These are phyloP conservation scores for Drusus annulatus DNA, from an alignment of 1,140 invertebrate species.

Conservation along the genomic window DNA sequence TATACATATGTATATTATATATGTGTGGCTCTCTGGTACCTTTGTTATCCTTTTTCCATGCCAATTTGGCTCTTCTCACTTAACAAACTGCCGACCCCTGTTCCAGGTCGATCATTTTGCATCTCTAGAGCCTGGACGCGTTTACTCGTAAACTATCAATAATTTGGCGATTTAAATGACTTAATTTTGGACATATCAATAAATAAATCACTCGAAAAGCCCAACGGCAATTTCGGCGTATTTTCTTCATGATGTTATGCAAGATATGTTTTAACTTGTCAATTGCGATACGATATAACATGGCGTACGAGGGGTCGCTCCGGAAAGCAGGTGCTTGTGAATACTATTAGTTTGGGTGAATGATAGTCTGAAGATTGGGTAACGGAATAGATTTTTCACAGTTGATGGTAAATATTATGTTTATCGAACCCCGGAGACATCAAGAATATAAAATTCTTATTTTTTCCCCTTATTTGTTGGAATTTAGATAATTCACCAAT, in stretches of 20 bases:
- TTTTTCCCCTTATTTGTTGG: too few relatives aligned
- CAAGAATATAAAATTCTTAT: too few relatives aligned
- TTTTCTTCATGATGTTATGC: slow-evolving; percentile 7
- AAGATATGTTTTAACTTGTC: neutral
- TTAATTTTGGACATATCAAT: neutral
- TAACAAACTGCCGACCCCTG: too few relatives aligned
- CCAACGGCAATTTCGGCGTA: slow-evolving; percentile 16
- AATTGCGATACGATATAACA: neutral
- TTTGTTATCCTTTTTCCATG: too few relatives aligned
- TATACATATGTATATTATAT: too few relatives aligned
- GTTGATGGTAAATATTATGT: too few relatives aligned
- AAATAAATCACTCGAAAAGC: slow-evolving; percentile 9
- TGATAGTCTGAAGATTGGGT: neutral
- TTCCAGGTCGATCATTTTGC: too few relatives aligned
- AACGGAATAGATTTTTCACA: slow-evolving; percentile 17
- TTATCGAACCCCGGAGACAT: too few relatives aligned
- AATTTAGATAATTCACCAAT: too few relatives aligned
- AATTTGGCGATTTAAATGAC: slow-evolving; percentile 2
- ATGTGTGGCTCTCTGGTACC: too few relatives aligned
- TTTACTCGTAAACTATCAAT: neutral
- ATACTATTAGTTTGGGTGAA: neutral
- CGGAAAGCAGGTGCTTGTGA: neutral
- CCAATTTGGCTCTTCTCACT: too few relatives aligned
- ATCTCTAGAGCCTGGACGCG: too few relatives aligned
- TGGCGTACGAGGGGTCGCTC: neutral